A percentile compares a stretch with the other conserved stretches of the same genome.
phyloP scores from a whole-genome alignment of 2,888 invertebrate species.

The Leptinotarsa haldemani region DNA sequence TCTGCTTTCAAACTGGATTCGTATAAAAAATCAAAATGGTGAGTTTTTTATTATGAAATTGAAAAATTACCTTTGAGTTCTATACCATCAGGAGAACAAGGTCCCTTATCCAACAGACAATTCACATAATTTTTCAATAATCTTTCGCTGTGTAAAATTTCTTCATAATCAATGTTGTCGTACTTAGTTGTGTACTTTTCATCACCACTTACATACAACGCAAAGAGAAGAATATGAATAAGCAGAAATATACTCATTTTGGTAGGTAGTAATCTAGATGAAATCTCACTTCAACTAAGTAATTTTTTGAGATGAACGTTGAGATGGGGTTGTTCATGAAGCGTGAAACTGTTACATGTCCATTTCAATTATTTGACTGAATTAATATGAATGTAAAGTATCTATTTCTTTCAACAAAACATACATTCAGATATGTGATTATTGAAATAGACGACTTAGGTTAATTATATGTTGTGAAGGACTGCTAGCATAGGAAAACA shows the following conservation, averaged over 20 bases:
- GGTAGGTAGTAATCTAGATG: background rate
- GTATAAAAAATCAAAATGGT: no score
- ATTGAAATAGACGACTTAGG: no score
- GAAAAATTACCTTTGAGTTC: constrained; percentile 75
- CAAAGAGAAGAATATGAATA: background rate
- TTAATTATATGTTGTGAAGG: no score
- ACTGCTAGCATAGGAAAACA: no score
- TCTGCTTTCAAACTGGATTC: no score
- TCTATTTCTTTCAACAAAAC: no score
- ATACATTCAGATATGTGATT: no score
- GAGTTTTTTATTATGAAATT: background rate
- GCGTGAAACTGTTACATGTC: no score
- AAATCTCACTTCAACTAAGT: background rate
- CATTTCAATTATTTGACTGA: no score
- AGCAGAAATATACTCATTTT: constrained; percentile 24
- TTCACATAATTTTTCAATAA: constrained; percentile 35
- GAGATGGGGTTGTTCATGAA: no score
- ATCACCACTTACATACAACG: background rate
- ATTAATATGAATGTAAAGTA: no score
- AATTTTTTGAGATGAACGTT: no score
- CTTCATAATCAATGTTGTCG: constrained; percentile 33
- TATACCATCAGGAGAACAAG: constrained; percentile 77
- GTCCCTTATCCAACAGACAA: constrained; percentile 63
- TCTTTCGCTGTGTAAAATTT: constrained; percentile 35
- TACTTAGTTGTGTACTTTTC: constrained; percentile 54